Base-by-base conservation (phyloP, 2,888 invertebrate species). In the Blera fallax region DNA sequence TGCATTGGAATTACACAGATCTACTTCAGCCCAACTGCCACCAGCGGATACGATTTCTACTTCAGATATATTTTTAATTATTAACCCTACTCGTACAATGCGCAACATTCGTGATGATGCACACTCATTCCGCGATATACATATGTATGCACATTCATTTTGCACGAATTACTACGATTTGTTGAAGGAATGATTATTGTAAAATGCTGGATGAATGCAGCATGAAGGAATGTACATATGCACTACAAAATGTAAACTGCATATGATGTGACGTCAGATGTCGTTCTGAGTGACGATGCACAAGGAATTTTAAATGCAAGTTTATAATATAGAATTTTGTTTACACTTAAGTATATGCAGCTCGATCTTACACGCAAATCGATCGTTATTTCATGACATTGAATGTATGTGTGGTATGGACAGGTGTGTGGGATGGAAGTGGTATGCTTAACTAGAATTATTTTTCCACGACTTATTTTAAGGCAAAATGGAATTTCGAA, bases 231-330 rank as follows among this genome's bases (percentile, higher is more conserved):
- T 52, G 24, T 32, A n/a, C 29, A 27, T 27, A 48, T 69, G 27
- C 11, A 52, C 18, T 11, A 29, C 29, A n/a, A 24, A 24, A 24
- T 24, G 24, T 48, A 8, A n/a, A 21, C 1, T 29, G 3, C 18
- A 56, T 14, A 24, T 10, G 10, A 37, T 7, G 21, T 60, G 72
- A 72, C 60, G 72, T 48, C 72, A 72, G 60, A 34, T 54, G 21
- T 18, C 27, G 40, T 37, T 52, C 14, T 60, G 48, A 45, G 14
- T 32, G 11, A 72, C 58, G 48, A 34, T 34, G 58, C 48, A 34
- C 21, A 45, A 34, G n/a, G 24, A 58, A 70, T 56, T 70, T 56
- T 56, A 50, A 72, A 72, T 48, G 29, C 11, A 52, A 69, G 7
- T 8, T 14, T 52, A 10, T 62, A 7, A 58, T 40, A 27, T 8